phyloP scores from a whole-genome alignment of 2,113 vertebrate species.

The Limnothrissa miodon region DNA sequence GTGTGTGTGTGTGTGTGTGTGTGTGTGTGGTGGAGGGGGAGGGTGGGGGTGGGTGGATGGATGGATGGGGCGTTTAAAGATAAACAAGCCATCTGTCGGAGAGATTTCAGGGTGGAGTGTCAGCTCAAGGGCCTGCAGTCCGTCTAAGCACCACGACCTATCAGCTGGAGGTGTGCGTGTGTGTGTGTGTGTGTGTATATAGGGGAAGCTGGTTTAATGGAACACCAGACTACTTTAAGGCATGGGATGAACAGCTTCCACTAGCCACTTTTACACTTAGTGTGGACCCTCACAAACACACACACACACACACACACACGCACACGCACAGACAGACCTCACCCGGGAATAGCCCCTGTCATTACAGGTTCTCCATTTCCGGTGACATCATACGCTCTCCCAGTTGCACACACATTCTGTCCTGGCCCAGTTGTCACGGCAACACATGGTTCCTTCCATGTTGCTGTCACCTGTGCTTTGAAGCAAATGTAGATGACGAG shows the following conservation, averaged over 20 bases:
- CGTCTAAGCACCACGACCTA: constrained; percentile 1
- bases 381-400: not conserved
- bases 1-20: constrained; percentile 11
- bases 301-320: not conserved
- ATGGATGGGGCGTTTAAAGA: not conserved
- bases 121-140: constrained; percentile 12
- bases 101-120: constrained; percentile 15
- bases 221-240: not conserved
- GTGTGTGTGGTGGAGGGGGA: not conserved
- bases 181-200: not conserved
- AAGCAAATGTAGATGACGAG: not conserved
- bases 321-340: not conserved
- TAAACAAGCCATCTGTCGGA: constrained; percentile 20
- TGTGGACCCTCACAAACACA: not conserved
- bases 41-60: not conserved
- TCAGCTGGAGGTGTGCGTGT: not conserved
- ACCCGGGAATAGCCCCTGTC: not conserved
- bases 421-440: not conserved
- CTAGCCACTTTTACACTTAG: not conserved
- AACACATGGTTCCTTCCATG: not conserved
- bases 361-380: not conserved
- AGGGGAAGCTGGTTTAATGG: not conserved
- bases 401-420: not conserved
- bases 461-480: not conserved
- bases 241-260: not conserved